A percentile compares a stretch with the other conserved stretches of the same genome.
phyloP scores from a whole-genome alignment of 2,113 vertebrate species.

The Campylorhamphus procurvoides region DNA sequence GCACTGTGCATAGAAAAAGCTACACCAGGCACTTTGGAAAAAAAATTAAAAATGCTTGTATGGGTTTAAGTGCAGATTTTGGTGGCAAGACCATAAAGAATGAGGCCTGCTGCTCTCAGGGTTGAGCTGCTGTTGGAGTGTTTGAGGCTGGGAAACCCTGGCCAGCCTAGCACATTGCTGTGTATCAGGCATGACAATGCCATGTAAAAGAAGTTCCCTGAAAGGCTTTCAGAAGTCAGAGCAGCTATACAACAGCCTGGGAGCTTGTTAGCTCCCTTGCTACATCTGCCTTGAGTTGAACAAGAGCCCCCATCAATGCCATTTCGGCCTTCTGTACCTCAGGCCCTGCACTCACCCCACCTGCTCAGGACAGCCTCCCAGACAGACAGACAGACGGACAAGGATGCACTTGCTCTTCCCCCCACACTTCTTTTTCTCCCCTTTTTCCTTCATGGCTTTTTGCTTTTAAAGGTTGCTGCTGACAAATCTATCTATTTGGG shows the following conservation, averaged over 20 bases:
- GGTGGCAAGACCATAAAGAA: neutral
- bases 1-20: neutral
- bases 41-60: neutral
- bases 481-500: slow-evolving; percentile 99
- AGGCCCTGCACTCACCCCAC: neutral
- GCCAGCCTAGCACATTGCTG: neutral
- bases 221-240: slow-evolving; percentile 69
- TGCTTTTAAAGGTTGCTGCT: slow-evolving; percentile 90
- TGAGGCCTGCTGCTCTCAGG: neutral
- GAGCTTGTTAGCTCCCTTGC: slow-evolving; percentile 66
- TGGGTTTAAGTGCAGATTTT: neutral
- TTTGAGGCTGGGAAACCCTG: slow-evolving; percentile 5
- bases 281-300: slow-evolving; percentile 63
- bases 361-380: neutral
- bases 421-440: slow-evolving; percentile 36
- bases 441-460: slow-evolving; percentile 74
- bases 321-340: neutral
- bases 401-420: slow-evolving; percentile 58
- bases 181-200: slow-evolving; percentile 54
- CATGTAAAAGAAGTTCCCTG: slow-evolving; percentile 48
- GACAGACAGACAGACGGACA: neutral
- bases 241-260: slow-evolving; percentile 49
- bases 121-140: neutral
- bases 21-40: neutral
- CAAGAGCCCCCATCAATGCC: slow-evolving; percentile 40